Percentiles rank a stretch among this genome's conserved stretches.
phyloP scores from a whole-genome alignment of 2,113 vertebrate species.

The Rhinopomastus cyanomelas region DNA sequence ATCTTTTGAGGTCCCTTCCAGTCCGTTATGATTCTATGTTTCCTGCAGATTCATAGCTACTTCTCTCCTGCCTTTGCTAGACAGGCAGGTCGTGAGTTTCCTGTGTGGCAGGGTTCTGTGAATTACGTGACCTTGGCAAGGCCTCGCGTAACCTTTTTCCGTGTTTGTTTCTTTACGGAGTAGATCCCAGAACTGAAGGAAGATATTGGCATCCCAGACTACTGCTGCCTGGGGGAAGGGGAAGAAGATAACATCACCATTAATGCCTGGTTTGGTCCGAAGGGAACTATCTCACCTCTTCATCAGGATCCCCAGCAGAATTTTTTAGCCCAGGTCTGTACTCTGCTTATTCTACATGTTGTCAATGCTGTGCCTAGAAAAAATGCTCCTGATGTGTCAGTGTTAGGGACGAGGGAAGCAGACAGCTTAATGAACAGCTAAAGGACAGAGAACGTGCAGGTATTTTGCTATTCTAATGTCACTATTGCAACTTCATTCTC shows the following conservation, averaged over 20 bases:
- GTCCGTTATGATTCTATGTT: no score
- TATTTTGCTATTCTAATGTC: neutral
- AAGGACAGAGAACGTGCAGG: neutral
- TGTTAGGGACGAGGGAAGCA: neutral
- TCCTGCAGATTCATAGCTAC: neutral
- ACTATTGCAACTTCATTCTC: neutral
- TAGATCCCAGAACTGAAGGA: conserved; percentile 92
- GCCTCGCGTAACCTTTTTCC: neutral
- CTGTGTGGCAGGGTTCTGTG: neutral
- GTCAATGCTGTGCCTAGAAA: neutral
- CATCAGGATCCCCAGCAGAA: conserved; percentile 98
- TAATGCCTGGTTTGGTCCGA: conserved; percentile 95
- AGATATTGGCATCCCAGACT: conserved; percentile 92
- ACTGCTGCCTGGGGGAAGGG: conserved; percentile 90
- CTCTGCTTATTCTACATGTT: neutral
- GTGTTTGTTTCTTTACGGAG: neutral
- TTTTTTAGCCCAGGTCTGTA: conserved; percentile 88
- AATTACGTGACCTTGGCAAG: neutral
- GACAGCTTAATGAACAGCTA: neutral
- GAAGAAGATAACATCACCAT: conserved; percentile 93
- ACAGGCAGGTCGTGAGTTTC: neutral
- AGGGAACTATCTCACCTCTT: conserved; percentile 90
- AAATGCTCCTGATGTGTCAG: neutral
- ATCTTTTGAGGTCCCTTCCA: no score
- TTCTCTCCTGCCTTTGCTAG: neutral